Percentiles rank a stretch among this genome's conserved stretches.
Conservation (phyloP, 92 coral and sea anemone genomes). For the Palythoa heliodiscus region DNA sequence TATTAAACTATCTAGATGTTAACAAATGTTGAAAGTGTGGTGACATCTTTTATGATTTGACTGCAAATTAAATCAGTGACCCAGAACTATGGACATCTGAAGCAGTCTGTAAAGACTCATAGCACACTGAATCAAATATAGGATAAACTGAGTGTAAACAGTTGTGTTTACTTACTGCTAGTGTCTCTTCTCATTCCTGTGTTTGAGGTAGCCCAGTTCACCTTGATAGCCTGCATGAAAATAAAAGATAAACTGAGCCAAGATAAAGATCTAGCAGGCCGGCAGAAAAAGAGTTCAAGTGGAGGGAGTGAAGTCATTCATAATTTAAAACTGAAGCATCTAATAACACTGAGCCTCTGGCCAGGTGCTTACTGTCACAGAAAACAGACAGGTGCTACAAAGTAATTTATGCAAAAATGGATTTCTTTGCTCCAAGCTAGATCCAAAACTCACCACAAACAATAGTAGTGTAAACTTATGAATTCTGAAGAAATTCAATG, state of each 20-base stretch:
- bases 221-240: slow-evolving; percentile 33
- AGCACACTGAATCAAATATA: neutral
- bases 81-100: slow-evolving; percentile 8
- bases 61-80: slow-evolving; percentile 15
- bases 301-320: slow-evolving; percentile 39
- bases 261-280: slow-evolving; percentile 5
- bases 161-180: slow-evolving; percentile 19
- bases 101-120: neutral
- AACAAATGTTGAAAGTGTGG: neutral
- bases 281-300: slow-evolving; percentile 31
- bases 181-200: slow-evolving; percentile 45
- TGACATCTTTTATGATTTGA: neutral
- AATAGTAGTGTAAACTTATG: neutral
- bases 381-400: slow-evolving; percentile 32
- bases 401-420: slow-evolving; percentile 32
- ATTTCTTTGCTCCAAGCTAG: slow-evolving; percentile 25
- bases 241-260: slow-evolving; percentile 25
- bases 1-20: neutral
- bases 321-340: slow-evolving; percentile 42
- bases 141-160: neutral
- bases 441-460: neutral
- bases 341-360: slow-evolving; percentile 23
- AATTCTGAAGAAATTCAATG: slow-evolving; percentile 3
- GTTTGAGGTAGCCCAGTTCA: slow-evolving; percentile 40
- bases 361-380: slow-evolving; percentile 35